These are phyloP conservation scores for Meloidogyne chitwoodi DNA, from an alignment of 1,140 invertebrate genomes.

Conservation along the genomic window DNA sequence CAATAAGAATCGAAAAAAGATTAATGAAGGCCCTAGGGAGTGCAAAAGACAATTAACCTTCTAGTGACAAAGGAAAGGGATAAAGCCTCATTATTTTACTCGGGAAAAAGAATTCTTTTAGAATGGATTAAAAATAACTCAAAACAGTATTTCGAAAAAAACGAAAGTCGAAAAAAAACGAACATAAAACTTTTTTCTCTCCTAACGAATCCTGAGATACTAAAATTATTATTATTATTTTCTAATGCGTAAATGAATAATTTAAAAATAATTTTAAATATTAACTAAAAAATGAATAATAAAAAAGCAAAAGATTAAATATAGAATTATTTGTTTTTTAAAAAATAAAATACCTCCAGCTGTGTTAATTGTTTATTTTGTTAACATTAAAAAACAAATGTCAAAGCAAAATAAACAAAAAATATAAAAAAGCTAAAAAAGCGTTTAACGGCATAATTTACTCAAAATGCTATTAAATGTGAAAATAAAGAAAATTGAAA, in stretches of 20 bases:
- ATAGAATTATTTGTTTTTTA: neutral
- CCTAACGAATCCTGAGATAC: neutral
- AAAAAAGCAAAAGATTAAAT: neutral
- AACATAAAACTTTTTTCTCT: neutral
- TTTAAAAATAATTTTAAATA: no score
- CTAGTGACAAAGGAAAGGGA: neutral
- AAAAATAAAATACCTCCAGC: neutral
- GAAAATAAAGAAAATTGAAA: neutral
- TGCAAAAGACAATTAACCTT: neutral
- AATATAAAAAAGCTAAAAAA: neutral
- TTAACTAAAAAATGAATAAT: neutral
- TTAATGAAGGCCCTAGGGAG: neutral
- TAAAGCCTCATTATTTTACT: neutral
- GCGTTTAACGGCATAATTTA: neutral
- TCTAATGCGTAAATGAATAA: no score
- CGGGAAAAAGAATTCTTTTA: no score
- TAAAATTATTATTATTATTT: neutral
- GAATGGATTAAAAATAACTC: no score
- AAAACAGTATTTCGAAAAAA: no score
- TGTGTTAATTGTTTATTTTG: neutral
- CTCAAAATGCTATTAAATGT: neutral
- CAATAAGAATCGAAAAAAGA: constrained; percentile 1
- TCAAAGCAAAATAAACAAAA: neutral
- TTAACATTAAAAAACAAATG: neutral
- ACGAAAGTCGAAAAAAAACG: neutral